phyloP scores from a whole-genome alignment of 2,113 vertebrate species.

The Toxotes chatareus region DNA sequence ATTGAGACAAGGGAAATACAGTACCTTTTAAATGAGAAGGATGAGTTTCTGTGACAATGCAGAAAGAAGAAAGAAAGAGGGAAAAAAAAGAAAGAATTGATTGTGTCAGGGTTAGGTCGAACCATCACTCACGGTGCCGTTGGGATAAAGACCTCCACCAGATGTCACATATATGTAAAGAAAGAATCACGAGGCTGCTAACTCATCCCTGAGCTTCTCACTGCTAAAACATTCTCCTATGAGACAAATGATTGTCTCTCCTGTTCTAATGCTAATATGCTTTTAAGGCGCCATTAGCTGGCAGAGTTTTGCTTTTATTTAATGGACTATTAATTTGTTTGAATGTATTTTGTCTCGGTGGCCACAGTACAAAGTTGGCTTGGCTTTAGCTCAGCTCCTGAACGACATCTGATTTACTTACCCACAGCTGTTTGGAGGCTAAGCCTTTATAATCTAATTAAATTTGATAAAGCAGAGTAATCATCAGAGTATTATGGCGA shows the following conservation, averaged over 20 bases:
- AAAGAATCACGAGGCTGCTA: slow-evolving; percentile 41
- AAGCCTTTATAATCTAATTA: slow-evolving; percentile 73
- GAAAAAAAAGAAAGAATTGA: slow-evolving; percentile 56
- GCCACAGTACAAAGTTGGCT: slow-evolving; percentile 51
- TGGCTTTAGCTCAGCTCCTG: slow-evolving; percentile 54
- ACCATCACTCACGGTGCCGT: slow-evolving; percentile 63
- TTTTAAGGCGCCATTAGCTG: slow-evolving; percentile 73
- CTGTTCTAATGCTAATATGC: slow-evolving; percentile 74
- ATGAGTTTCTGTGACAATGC: slow-evolving; percentile 75
- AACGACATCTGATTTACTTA: slow-evolving; percentile 63
- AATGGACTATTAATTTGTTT: slow-evolving; percentile 83
- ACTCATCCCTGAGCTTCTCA: slow-evolving; percentile 36
- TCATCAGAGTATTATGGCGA: slow-evolving; percentile 68
- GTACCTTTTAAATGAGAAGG: slow-evolving; percentile 81
- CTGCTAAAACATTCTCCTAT: slow-evolving; percentile 47
- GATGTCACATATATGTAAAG: slow-evolving; percentile 59
- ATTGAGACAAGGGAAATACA: slow-evolving; percentile 78
- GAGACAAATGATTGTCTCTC: slow-evolving; percentile 66
- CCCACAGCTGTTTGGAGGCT: slow-evolving; percentile 58
- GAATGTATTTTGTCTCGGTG: slow-evolving; percentile 71
- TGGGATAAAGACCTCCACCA: slow-evolving; percentile 62
- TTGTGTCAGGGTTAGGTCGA: slow-evolving; percentile 59
- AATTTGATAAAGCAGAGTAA: slow-evolving; percentile 75
- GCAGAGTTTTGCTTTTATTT: slow-evolving; percentile 72
- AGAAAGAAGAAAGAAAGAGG: slow-evolving; percentile 22